Evolutionary conservation across 2,113 vertebrate species (phyloP), one percentile per base, ranked within the genome.

Genomic region (Raja brachyura): DNA sequence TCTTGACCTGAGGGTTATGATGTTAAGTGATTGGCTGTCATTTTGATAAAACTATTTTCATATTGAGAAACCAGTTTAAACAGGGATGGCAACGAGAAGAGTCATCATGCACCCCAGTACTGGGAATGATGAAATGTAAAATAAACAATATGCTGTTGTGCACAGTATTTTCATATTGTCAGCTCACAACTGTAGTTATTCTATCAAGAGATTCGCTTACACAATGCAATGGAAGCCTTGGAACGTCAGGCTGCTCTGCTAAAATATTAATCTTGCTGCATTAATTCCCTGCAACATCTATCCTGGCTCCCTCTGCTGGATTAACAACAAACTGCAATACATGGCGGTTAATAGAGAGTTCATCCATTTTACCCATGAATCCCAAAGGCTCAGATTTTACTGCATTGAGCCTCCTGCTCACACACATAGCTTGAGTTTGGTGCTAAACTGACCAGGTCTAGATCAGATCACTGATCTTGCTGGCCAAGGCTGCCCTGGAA

Each of bases 221-320:
- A 25, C 83, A 63, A 31, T 66, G 83, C 59, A 63, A 11, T 7
- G 59, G 6, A 59, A 88, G 0, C 0, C 10, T 11, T 11, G 9
- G 22, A 85, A 59, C 25, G 31, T 31, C 56, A 31, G 4, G 5
- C 28, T 88, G 83, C 5, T 16, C 28, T 88, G 28, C 7, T 6
- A 16, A 66, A 88, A 66, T 31, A 63, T 85, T 61, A 28, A 85
- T 59, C 10, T 4, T 85, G 81, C 25, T 13, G 4, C 56, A 85
- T 33, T 25, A n/a, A 61, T n/a, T 2, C 10, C 81, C 28, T 31
- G 3, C 79, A 83, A 59, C 54, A 11, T 25, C 18, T 28, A 63
- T 5, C 5, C 83, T 66, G n/a, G 0, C 83, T 88, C 83, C 83
- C 83, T 88, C 83, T 88, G 59, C 83, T 88, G 83, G 59, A 63